Evolutionary conservation across 2,113 vertebrate species (phyloP).

Genomic region (Tinamus guttatus): DNA sequence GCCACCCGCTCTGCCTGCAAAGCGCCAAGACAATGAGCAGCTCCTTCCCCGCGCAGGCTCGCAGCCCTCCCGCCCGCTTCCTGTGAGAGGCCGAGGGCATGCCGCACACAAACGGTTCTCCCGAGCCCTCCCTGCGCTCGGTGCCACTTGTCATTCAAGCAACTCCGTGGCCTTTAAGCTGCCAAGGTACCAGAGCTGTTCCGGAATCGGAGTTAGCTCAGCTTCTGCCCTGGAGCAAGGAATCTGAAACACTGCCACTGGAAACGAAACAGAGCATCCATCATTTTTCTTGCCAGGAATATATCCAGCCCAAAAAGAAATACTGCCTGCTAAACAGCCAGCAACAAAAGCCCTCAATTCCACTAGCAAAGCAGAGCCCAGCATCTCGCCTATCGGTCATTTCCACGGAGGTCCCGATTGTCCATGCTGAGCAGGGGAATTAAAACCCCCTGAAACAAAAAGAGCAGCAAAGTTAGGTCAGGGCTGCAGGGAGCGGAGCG

Average conservation of each 20-base stretch:
- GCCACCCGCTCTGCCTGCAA: neutral
- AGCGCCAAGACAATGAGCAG: neutral
- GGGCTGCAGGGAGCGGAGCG: neutral
- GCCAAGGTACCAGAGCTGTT: conserved; percentile 67
- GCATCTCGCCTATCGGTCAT: conserved; percentile 56
- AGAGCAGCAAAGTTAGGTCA: rapidly evolving
- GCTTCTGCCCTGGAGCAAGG: conserved; percentile 71
- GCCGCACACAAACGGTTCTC: neutral
- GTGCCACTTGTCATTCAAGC: conserved; percentile 48
- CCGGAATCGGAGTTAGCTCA: conserved; percentile 51
- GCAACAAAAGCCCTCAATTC: conserved; percentile 77
- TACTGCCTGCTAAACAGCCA: conserved; percentile 74
- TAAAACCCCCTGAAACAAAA: neutral
- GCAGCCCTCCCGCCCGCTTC: neutral
- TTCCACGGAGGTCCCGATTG: conserved; percentile 59
- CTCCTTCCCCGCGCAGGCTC: neutral
- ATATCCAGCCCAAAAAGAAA: conserved; percentile 83
- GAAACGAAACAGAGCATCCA: conserved; percentile 79
- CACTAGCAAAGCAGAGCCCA: conserved; percentile 62
- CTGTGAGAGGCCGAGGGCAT: neutral
- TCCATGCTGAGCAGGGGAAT: neutral
- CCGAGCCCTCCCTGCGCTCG: neutral
- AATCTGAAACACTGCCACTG: conserved; percentile 73
- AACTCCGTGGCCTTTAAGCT: conserved; percentile 55
- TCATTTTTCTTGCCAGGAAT: conserved; percentile 81